phyloP scores from a whole-genome alignment of 2,113 vertebrate genomes.

The Atractosteus spatula region DNA sequence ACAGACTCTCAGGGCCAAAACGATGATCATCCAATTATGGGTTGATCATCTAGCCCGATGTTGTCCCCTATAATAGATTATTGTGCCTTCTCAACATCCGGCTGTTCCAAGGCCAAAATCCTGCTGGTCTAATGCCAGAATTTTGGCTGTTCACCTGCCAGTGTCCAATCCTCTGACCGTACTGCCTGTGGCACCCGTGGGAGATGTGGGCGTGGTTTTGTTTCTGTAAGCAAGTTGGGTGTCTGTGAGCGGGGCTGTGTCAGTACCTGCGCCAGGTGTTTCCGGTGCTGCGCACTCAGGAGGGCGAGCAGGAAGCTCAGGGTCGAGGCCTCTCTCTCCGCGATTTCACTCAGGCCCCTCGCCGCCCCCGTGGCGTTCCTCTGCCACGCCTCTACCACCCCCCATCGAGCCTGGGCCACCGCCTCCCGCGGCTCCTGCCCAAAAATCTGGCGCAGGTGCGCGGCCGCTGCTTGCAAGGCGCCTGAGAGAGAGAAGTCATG shows the following conservation, averaged over 20 bases:
- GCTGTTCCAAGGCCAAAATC: no score
- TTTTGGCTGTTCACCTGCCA: no score
- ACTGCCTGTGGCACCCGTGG: neutral
- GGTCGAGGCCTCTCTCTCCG: conserved; percentile 61
- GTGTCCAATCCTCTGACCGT: neutral
- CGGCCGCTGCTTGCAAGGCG: conserved; percentile 60
- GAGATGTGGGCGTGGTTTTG: no score
- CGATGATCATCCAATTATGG: no score
- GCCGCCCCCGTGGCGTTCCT: conserved; percentile 58
- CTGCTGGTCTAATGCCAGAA: no score
- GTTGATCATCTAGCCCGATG: no score
- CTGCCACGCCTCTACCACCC: conserved; percentile 75
- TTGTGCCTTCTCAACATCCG: no score
- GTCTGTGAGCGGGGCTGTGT: neutral
- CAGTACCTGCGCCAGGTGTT: conserved; percentile 73
- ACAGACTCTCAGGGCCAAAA: no score
- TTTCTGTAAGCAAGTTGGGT: neutral
- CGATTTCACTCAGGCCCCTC: conserved; percentile 67
- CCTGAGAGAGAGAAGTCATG: conserved; percentile 39
- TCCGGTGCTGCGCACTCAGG: conserved; percentile 60
- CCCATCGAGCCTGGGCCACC: conserved; percentile 66
- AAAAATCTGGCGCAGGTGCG: conserved; percentile 68
- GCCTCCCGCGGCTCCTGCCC: conserved; percentile 58
- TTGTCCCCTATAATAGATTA: no score
- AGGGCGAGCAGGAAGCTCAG: conserved; percentile 73